Percentiles rank a stretch among this genome's conserved stretches.
These are phyloP conservation scores for Procavia capensis DNA, from an alignment of 2,113 vertebrate genomes.

Conservation along the genomic window DNA sequence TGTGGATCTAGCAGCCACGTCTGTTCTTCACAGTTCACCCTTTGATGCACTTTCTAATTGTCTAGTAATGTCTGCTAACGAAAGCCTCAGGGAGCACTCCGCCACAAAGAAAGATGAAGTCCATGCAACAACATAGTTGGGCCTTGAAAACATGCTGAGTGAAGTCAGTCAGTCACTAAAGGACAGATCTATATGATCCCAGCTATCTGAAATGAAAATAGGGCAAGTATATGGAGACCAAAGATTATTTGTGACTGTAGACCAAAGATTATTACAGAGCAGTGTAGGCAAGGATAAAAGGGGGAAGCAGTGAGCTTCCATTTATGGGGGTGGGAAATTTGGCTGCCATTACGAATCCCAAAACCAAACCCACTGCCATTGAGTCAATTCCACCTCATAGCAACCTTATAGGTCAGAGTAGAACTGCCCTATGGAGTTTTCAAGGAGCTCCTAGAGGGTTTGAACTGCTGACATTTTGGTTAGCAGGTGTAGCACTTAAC, in stretches of 20 bases:
- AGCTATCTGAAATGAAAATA: neutral
- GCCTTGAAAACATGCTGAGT: neutral
- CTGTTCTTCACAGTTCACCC: fast-evolving
- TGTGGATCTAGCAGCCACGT: neutral
- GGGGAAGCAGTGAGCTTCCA: neutral
- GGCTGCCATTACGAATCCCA: too few species aligned
- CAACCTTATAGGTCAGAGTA: too few species aligned
- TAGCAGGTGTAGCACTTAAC: too few species aligned
- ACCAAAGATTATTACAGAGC: neutral
- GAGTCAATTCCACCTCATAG: too few species aligned
- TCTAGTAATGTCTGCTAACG: neutral
- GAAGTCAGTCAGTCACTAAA: neutral
- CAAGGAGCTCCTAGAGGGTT: too few species aligned
- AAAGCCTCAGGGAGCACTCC: neutral
- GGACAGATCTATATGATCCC: neutral
- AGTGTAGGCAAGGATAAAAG: neutral
- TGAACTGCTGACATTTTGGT: too few species aligned
- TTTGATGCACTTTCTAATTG: neutral
- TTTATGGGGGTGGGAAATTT: neutral
- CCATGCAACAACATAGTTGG: neutral
- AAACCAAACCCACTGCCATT: too few species aligned
- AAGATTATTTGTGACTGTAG: neutral
- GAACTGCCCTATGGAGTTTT: too few species aligned
- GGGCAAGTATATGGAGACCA: neutral
- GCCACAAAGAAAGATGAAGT: neutral